Percentiles rank a stretch among this genome's conserved stretches.
Evolutionary conservation across 1,140 invertebrate species (phyloP).

Genomic region (Dinoponera quadriceps): DNA sequence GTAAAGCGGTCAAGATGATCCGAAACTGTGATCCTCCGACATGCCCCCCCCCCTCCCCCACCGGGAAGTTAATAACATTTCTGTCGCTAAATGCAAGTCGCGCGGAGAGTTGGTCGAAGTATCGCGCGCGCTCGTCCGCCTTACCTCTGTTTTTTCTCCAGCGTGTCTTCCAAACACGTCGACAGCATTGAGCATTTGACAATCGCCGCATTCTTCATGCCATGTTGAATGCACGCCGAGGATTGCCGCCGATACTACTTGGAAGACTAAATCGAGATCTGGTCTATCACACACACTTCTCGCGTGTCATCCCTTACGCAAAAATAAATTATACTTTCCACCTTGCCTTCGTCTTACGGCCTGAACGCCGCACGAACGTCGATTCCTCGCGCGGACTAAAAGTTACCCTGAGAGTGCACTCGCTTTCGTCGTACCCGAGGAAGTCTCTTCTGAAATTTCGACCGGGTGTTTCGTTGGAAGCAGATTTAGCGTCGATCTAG

Average conservation of each 20-base stretch:
- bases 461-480: conserved; percentile 28
- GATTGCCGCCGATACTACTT: conserved; percentile 56
- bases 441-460: conserved; percentile 14
- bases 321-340: conserved; percentile 38
- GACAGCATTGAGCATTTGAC: conserved; percentile 65
- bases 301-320: background rate
- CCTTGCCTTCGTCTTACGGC: background rate
- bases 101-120: background rate
- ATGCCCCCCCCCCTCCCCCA: too few species aligned
- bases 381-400: background rate
- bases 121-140: conserved; percentile 39
- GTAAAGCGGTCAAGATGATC: too few species aligned
- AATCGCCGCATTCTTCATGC: conserved; percentile 50
- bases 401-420: conserved; percentile 61
- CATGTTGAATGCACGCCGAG: conserved; percentile 54
- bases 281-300: background rate
- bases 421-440: conserved; percentile 12
- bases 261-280: conserved; percentile 69
- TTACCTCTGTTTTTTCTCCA: conserved; percentile 43
- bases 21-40: too few species aligned
- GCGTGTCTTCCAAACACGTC: conserved; percentile 70
- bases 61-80: too few species aligned
- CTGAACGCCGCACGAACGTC: background rate
- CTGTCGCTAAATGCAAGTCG: too few species aligned
- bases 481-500: conserved; percentile 1